Conservation (phyloP, 2,113 vertebrate species). For the Fukomys damarensis region DNA sequence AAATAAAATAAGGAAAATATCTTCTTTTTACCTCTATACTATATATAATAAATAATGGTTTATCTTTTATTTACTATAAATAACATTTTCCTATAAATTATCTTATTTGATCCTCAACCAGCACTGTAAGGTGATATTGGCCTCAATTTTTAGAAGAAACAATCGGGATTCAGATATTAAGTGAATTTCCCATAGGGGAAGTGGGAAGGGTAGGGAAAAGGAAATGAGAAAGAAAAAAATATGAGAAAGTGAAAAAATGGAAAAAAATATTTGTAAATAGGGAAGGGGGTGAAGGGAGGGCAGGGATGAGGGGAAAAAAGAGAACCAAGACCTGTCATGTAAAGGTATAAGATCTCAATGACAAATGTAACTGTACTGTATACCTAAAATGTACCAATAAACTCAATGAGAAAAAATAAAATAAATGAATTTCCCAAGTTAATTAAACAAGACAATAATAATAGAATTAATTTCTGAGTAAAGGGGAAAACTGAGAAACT, state of each 20-base stretch:
- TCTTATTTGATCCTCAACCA: neutral
- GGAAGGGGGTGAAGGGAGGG: no score
- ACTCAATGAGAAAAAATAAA: no score
- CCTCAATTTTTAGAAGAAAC: neutral
- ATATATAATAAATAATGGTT: neutral
- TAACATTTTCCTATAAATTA: constrained; percentile 30
- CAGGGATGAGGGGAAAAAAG: no score
- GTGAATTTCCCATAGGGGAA: neutral
- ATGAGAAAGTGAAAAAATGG: no score
- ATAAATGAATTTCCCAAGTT: neutral
- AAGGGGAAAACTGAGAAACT: constrained; percentile 11
- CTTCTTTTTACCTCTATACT: neutral
- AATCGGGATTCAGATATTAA: constrained; percentile 12
- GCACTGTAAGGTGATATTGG: neutral
- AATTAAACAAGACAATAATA: neutral
- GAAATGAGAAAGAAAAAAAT: no score
- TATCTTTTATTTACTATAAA: constrained; percentile 8
- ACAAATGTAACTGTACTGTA: no score
- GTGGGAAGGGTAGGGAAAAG: no score
- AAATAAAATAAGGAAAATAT: neutral
- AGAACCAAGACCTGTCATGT: no score
- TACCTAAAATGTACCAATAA: no score
- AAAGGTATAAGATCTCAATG: no score
- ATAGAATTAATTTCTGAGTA: neutral
- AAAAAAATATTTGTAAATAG: no score